Evolutionary conservation across 2,888 invertebrate genomes (phyloP).

Genomic region (Sialis lutaria): DNA sequence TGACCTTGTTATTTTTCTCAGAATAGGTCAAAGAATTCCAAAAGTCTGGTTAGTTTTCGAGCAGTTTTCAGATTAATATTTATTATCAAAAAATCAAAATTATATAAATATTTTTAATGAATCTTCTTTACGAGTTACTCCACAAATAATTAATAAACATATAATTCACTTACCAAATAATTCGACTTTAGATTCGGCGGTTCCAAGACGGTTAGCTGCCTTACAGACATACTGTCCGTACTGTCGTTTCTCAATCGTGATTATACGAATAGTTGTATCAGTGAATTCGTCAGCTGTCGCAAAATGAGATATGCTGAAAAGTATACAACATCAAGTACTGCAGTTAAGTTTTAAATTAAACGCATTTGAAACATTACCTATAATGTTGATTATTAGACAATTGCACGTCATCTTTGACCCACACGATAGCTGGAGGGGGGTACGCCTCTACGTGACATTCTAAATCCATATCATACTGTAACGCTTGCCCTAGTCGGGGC

Average conservation of each 20-base stretch:
- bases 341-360: background rate
- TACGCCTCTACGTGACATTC: conserved; percentile 92
- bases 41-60: too few species aligned
- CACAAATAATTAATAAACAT: background rate
- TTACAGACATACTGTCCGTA: conserved; percentile 75
- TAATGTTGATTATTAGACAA: conserved; percentile 83
- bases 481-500: conserved; percentile 69
- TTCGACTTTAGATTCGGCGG: conserved; percentile 61
- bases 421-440: conserved; percentile 81
- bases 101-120: too few species aligned
- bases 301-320: conserved; percentile 64
- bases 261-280: conserved; percentile 74
- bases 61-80: too few species aligned
- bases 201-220: conserved; percentile 76
- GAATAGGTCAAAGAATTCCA: too few species aligned
- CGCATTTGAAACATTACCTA: conserved; percentile 23
- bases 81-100: too few species aligned
- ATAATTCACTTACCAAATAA: conserved; percentile 49
- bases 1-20: too few species aligned
- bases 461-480: conserved; percentile 86
- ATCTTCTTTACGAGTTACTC: too few species aligned
- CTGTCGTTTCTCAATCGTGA: conserved; percentile 80
- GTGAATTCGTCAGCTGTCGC: conserved; percentile 85
- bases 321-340: too few species aligned
- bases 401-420: conserved; percentile 72